Evolutionary conservation across 2,113 vertebrate genomes (phyloP).

Genomic region (Dermatemys mawii): DNA sequence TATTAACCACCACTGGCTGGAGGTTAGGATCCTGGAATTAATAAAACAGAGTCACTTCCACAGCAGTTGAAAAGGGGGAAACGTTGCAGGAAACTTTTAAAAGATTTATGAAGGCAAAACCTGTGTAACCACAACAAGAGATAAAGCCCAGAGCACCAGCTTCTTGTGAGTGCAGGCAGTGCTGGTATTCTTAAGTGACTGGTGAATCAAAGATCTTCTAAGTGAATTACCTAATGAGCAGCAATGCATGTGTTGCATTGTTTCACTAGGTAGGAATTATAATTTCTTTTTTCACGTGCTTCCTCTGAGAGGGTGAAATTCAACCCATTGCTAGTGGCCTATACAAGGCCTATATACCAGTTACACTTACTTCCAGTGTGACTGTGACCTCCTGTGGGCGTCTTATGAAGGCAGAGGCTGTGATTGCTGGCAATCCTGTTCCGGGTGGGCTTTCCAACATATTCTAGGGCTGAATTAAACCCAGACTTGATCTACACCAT

Average conservation of each 20-base stretch:
- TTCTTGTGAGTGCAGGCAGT: not conserved
- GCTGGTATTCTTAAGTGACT: not conserved
- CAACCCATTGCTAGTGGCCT: not conserved
- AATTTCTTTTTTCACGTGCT: not conserved
- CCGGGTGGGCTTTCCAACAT: not conserved
- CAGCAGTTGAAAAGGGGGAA: not conserved
- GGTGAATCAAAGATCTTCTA: not conserved
- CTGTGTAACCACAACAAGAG: not conserved
- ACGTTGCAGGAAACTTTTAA: constrained; percentile 26
- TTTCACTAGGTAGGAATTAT: not conserved
- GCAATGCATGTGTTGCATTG: not conserved
- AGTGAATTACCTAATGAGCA: not conserved
- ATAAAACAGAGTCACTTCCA: not conserved
- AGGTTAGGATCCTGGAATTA: constrained; percentile 42
- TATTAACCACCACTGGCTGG: constrained; percentile 40
- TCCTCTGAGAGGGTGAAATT: not conserved
- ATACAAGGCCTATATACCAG: not conserved
- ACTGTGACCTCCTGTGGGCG: not conserved
- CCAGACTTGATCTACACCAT: too few relatives aligned
- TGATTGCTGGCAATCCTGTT: not conserved
- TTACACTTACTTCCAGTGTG: not conserved
- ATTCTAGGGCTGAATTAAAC: not conserved
- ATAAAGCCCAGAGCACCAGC: not conserved
- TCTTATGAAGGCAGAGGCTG: not conserved
- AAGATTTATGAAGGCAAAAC: constrained; percentile 26